These are phyloP conservation scores for Neotragus moschatus DNA, from an alignment of 2,113 vertebrate genomes.

Conservation along the genomic window DNA sequence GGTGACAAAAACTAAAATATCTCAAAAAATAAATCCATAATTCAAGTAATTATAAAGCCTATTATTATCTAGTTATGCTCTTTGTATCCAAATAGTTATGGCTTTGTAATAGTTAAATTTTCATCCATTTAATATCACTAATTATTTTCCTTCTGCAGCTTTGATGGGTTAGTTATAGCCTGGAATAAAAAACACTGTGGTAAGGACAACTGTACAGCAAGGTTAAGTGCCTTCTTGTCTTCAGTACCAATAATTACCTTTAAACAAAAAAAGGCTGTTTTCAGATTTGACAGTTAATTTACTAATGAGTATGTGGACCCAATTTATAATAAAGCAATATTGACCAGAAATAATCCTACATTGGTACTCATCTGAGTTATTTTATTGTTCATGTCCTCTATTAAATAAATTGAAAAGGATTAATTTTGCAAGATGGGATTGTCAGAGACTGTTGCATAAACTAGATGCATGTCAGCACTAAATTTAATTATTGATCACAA, in stretches of 20 bases:
- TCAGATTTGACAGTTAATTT: constrained; percentile 89
- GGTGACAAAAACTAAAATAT: constrained; percentile 25
- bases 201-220: constrained; percentile 85
- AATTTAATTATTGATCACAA: constrained; percentile 94
- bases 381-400: constrained; percentile 85
- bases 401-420: constrained; percentile 89
- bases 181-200: constrained; percentile 82
- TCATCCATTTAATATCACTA: constrained; percentile 84
- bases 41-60: constrained; percentile 37
- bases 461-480: constrained; percentile 92
- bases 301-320: constrained; percentile 85
- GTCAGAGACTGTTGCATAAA: constrained; percentile 85
- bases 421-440: constrained; percentile 88
- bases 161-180: constrained; percentile 84
- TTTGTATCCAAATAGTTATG: constrained; percentile 37
- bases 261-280: constrained; percentile 82
- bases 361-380: constrained; percentile 84
- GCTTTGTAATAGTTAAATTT: constrained; percentile 81
- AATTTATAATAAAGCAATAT: constrained; percentile 87
- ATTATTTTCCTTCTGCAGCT: constrained; percentile 83
- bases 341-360: constrained; percentile 83
- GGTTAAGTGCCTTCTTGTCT: constrained; percentile 88
- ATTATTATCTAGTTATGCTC: constrained; percentile 29
- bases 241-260: constrained; percentile 89
- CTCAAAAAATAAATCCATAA: background rate